Base-by-base conservation (phyloP, 2,888 invertebrate genomes). In the Cephus rjabovi region DNA sequence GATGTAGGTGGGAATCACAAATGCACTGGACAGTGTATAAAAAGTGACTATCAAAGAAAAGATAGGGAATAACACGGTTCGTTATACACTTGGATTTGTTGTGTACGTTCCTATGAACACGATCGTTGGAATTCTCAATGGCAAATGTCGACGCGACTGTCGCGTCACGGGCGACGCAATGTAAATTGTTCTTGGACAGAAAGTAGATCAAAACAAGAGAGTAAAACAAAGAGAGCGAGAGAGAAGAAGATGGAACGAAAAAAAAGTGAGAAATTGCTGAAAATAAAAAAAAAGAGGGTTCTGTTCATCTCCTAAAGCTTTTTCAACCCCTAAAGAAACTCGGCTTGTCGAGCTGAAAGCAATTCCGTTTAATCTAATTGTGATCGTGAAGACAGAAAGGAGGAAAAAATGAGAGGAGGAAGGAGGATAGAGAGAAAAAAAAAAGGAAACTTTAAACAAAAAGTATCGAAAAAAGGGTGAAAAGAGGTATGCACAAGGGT, bases 301-400 rank as follows among this genome's bases (percentile, higher is more conserved):
- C 31, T n/a, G 34, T 15, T 33, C 56, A 73, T 73, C 34, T 76
- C 23, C 31, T 34, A 23, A 71, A 75, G 11, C 68, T 75, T 74
- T 30, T 56, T 33, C 37, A 77, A 56, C 40, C 40, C 15, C 23
- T 23, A 56, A 56, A 40, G 23, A 56, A 56, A 56, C 40, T 56
- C 23, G 23, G 23, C 23, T 56, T 23, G 40, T 56, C 35, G 35
- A 35, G 15, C 40, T 23, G 56, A 76, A 76, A 73, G 40, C 76
- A 76, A 76, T n/a, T 56, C 71, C 76, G 71, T 77, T 73, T 71
- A 31, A 75, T 80, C 76, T 79, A 83, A 83, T 83, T 80, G 23
- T 71, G 68, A 69, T 79, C 83, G 77, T 81, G 79, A 82, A 80
- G 76, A 80, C 79, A 81, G 78, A 80, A 23, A 6, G 23, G 23